Base-by-base conservation (phyloP, 2,797 vertebrate species). In the Pitangus sulphuratus region DNA sequence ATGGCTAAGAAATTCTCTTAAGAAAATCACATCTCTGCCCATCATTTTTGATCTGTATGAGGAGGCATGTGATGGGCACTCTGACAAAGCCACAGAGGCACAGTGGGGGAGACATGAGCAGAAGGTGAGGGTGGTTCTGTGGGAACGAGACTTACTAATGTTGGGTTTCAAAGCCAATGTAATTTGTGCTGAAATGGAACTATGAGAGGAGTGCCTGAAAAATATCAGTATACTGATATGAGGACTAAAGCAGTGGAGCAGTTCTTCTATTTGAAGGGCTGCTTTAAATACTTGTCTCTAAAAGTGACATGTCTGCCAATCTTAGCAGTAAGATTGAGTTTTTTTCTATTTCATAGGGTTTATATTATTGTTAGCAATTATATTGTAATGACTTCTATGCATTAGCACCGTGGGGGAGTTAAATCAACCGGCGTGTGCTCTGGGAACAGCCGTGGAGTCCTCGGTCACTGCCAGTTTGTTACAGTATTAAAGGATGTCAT, bases 51-150 rank as follows among this genome's bases (percentile, higher is more conserved):
- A 6, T 47, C 19, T 61, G 19, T 30, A 0, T 21, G 50, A 69
- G 48, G 14, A 66, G 40, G 25, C 10, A 6, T 3, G 40, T 7
- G 54, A 30, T 22, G 44, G 53, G 21, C 40, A 21, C 8, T 25
- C 37, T 4, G 12, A 4, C 22, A 35, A 40, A 62, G 37, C 25
- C 44, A 6, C 44, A 6, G 51, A 18, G 60, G 2, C 31, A 4
- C 2, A 16, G 50, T 14, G 51, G 37, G 42, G 69, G 37, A 45
- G 69, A 28, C 5, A 5, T 0, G 1, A 74, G 58, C 7, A n/a
- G 45, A 56, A 69, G 44, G 9, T 15, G 54, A 50, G 33, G 8
- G 19, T 47, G 28, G 11, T 6, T 65, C 51, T 69, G 39, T 48
- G 70, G 10, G 17, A 50, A 31, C 10, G 25, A 40, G 25, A 9